Percentiles rank a stretch among this genome's conserved stretches.
phyloP scores from a whole-genome alignment of 2,113 vertebrate species.

The Fukomys damarensis region DNA sequence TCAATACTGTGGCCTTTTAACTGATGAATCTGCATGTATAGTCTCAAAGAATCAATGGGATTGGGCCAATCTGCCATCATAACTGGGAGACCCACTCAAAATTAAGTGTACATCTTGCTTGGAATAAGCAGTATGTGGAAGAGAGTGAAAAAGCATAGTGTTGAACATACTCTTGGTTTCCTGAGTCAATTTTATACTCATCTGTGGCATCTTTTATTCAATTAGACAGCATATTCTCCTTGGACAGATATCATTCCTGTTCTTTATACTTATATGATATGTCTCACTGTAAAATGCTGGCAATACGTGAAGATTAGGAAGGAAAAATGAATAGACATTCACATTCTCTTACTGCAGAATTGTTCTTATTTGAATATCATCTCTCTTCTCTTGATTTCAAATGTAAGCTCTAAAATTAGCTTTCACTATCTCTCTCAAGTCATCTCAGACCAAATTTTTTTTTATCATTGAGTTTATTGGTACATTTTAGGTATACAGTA shows the following conservation, averaged over 20 bases:
- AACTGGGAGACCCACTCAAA: neutral
- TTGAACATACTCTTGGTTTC: neutral
- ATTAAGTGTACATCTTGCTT: neutral
- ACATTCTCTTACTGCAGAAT: neutral
- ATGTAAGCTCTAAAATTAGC: neutral
- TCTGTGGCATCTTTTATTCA: neutral
- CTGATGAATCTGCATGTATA: neutral
- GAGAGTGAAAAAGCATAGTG: neutral
- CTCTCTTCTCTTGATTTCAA: neutral
- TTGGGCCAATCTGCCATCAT: neutral
- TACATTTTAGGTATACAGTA: too few relatives aligned
- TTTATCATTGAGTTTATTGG: too few relatives aligned
- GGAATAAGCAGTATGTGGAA: neutral
- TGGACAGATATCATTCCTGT: neutral
- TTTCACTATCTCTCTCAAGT: conserved; percentile 8
- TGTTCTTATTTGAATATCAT: neutral
- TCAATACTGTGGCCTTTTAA: neutral
- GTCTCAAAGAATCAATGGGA: neutral
- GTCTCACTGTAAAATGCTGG: neutral
- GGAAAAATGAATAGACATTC: neutral
- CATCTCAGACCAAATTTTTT: neutral
- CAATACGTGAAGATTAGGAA: neutral
- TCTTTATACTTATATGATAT: neutral
- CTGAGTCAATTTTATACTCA: neutral
- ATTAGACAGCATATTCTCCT: neutral